A percentile compares a stretch with the other conserved stretches of the same genome.
phyloP scores from a whole-genome alignment of 2,888 invertebrate genomes.

The Callyntrura sp. region DNA sequence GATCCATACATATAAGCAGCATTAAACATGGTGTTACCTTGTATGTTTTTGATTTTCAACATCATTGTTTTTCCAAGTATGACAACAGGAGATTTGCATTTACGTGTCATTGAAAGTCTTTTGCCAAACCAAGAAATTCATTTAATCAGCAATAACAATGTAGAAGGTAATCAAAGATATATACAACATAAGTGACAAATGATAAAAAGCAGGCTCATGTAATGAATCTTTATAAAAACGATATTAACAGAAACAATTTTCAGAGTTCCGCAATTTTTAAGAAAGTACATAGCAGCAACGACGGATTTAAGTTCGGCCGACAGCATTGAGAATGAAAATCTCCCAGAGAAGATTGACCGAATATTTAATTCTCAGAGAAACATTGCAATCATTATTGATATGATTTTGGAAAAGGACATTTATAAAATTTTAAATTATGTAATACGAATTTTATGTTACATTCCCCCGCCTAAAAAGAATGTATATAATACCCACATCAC shows the following conservation, averaged over 20 bases:
- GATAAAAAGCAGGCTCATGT: no score
- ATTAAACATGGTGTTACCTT: no score
- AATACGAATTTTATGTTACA: neutral
- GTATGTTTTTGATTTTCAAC: no score
- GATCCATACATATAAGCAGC: no score
- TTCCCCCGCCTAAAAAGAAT: no score
- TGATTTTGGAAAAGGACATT: neutral
- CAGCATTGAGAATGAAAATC: neutral
- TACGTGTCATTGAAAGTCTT: neutral
- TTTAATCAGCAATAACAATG: neutral
- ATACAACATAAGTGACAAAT: no score
- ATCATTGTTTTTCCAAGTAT: neutral
- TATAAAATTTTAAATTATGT: slow-evolving; percentile 21
- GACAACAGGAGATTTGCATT: neutral
- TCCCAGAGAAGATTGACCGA: neutral
- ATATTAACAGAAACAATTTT: neutral
- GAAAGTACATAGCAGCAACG: neutral
- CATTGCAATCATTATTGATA: slow-evolving; percentile 12
- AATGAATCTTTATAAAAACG: no score
- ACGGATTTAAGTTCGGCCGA: neutral
- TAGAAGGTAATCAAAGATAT: neutral
- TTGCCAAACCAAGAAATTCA: slow-evolving; percentile 1
- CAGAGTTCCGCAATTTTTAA: neutral
- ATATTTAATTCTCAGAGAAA: neutral
- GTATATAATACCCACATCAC: no score